Base-by-base conservation (phyloP, 2,113 vertebrate genomes). In the Phalacrocorax pelagicus region DNA sequence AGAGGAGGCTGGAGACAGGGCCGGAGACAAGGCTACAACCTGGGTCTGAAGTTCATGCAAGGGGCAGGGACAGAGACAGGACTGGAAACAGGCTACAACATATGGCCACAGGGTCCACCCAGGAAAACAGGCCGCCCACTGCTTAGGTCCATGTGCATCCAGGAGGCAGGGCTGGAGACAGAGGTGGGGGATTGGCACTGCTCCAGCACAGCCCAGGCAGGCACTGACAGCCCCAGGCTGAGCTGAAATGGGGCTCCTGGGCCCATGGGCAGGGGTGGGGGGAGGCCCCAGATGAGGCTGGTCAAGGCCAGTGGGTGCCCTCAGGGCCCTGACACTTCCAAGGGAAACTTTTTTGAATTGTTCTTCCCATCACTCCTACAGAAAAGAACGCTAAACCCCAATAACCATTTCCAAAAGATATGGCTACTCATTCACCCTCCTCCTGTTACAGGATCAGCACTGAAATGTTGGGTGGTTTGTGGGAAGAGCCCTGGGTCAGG, bases 211-310 rank as follows among this genome's bases (percentile, higher is more conserved):
- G 44, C 17, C 16, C 34, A 27, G 42, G 34, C 7, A 52, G 26
- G 18, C 24, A 15, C 29, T 46, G 29, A 22, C 2, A 55, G 47
- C 29, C 32, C n/a, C 29, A 17, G 0, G 8, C 34, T 49, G 32
- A 47, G 38, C 54, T 69, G 54, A 67, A 78, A 54, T 26, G 9
- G 17, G 30, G 19, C 19, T 71, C 32, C n/a, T 55, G 23, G 12
- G 30, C n/a, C 34, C n/a, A 12, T 0, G 2, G 19, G 2, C 49
- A 46, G 32, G 19, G 34, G 9, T 38, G 4, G 8, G 14, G 14
- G 16, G 8, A 40, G 29, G 36, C 8, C 11, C n/a, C 26, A n/a
- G 13, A 7, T 29, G 36, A 22, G 29, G 34, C 34, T 65, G 44
- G 21, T 81, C 38, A 81, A 58, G 27, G 3, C 40, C 8, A 19